Evolutionary conservation across 2,113 vertebrate species (phyloP).

Genomic region (Oryzias celebensis): DNA sequence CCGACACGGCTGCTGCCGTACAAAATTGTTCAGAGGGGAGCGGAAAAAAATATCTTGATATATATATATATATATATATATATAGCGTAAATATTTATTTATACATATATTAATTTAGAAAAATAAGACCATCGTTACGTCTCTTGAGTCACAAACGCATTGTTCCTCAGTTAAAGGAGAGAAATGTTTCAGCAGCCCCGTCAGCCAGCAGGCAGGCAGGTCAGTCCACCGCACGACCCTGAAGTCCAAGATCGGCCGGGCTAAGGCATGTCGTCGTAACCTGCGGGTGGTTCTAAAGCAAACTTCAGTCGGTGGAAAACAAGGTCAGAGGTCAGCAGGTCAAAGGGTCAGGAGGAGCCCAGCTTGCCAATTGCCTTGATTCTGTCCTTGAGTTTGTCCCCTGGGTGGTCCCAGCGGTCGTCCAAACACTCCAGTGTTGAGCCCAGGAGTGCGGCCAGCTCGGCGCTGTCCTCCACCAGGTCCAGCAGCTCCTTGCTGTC

Average conservation of each 20-base stretch:
- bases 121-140: slow-evolving; percentile 84
- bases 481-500: slow-evolving; percentile 93
- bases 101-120: slow-evolving; percentile 81
- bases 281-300: slow-evolving; percentile 45
- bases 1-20: slow-evolving; percentile 22
- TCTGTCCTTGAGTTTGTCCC: slow-evolving; percentile 64
- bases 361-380: slow-evolving; percentile 55
- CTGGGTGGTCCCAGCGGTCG: slow-evolving; percentile 67
- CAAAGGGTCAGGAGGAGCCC: slow-evolving; percentile 62
- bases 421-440: slow-evolving; percentile 87
- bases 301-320: slow-evolving; percentile 38
- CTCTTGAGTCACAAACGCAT: slow-evolving; percentile 78
- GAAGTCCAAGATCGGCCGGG: slow-evolving; percentile 48
- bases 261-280: slow-evolving; percentile 58
- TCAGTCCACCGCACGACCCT: slow-evolving; percentile 61
- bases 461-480: slow-evolving; percentile 89
- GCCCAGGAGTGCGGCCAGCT: slow-evolving; percentile 89
- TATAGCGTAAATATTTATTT: slow-evolving; percentile 60
- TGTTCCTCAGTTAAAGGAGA: slow-evolving; percentile 53
- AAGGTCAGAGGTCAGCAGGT: slow-evolving; percentile 26
- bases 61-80: slow-evolving; percentile 44
- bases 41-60: slow-evolving; percentile 52
- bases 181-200: slow-evolving; percentile 46
- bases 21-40: slow-evolving; percentile 59
- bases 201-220: slow-evolving; percentile 38